Evolutionary conservation across 1,140 invertebrate species (phyloP).

Genomic region (Pollicipes pollicipes): DNA sequence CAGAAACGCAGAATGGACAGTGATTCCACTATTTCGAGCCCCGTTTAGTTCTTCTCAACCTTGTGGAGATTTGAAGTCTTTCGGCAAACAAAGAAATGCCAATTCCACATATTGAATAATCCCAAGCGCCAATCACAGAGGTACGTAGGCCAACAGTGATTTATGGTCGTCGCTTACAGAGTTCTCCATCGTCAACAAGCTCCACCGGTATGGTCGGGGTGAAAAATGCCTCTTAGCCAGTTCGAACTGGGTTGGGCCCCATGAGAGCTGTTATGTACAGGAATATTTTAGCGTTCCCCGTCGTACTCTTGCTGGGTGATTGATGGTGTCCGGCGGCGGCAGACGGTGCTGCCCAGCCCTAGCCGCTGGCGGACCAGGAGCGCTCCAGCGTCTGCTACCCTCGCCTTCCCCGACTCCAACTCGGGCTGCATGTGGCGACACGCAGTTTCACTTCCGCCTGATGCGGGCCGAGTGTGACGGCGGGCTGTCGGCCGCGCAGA

Average conservation of each 20-base stretch:
- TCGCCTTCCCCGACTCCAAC: conserved; percentile 97
- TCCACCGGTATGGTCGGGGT: no score
- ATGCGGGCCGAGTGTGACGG: conserved; percentile 20
- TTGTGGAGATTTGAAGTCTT: no score
- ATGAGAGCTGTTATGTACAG: conserved; percentile 66
- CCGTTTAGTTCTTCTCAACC: no score
- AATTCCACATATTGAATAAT: no score
- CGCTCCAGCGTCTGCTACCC: conserved; percentile 92
- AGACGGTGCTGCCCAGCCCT: conserved; percentile 68
- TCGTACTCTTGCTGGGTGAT: conserved; percentile 94
- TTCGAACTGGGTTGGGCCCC: conserved; percentile 68
- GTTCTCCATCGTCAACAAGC: no score
- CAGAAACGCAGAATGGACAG: no score
- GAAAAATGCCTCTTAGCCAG: no score
- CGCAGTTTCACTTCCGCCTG: conserved; percentile 83
- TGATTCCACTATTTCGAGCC: no score
- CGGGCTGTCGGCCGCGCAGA: background rate
- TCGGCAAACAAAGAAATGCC: no score
- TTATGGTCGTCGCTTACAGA: no score
- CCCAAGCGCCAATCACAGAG: no score
- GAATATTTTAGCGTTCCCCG: conserved; percentile 96
- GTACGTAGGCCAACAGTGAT: no score
- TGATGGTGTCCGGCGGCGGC: conserved; percentile 95
- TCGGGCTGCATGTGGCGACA: conserved; percentile 97
- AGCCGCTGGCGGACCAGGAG: conserved; percentile 75